Conservation (phyloP, 1,140 invertebrate species). For the Drosophila ficusphila region DNA sequence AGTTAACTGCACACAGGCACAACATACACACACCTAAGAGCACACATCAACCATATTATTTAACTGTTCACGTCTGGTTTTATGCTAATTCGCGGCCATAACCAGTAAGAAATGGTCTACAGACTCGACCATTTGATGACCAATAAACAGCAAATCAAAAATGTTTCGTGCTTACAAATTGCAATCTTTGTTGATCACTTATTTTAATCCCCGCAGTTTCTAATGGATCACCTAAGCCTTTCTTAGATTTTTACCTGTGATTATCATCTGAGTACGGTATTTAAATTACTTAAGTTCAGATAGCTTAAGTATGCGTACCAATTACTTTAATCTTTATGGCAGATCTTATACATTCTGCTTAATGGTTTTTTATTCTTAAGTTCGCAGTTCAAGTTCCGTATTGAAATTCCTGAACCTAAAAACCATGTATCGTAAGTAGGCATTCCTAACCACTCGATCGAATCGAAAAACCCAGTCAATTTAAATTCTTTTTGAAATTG, state of each 20-base stretch:
- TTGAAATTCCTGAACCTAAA: slow-evolving; percentile 8
- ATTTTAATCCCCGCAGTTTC: slow-evolving; percentile 9
- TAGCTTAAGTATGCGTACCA: not conserved
- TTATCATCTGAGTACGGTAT: not conserved
- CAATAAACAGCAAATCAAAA: slow-evolving; percentile 40
- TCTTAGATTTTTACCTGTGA: not conserved
- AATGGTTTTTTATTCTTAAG: not conserved
- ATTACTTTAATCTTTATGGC: slow-evolving; percentile 8
- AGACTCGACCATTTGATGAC: slow-evolving; percentile 37
- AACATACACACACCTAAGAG: not conserved
- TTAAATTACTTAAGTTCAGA: not conserved
- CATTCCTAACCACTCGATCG: not conserved
- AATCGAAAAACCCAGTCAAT: slow-evolving; percentile 25
- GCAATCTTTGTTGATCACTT: slow-evolving; percentile 2
- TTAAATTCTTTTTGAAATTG: slow-evolving; percentile 43
- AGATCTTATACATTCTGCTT: not conserved
- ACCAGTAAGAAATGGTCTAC: slow-evolving; percentile 10
- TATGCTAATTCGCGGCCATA: slow-evolving; percentile 72
- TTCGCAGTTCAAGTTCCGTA: slow-evolving; percentile 6
- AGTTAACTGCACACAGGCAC: slow-evolving; percentile 58
- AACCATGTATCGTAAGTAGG: not conserved
- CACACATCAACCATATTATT: slow-evolving; percentile 70
- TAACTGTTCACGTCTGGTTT: slow-evolving; percentile 77
- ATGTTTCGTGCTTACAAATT: slow-evolving; percentile 3
- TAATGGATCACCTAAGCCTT: not conserved